Evolutionary conservation across 1,140 invertebrate species (phyloP).

Genomic region (Heliconius himera): DNA sequence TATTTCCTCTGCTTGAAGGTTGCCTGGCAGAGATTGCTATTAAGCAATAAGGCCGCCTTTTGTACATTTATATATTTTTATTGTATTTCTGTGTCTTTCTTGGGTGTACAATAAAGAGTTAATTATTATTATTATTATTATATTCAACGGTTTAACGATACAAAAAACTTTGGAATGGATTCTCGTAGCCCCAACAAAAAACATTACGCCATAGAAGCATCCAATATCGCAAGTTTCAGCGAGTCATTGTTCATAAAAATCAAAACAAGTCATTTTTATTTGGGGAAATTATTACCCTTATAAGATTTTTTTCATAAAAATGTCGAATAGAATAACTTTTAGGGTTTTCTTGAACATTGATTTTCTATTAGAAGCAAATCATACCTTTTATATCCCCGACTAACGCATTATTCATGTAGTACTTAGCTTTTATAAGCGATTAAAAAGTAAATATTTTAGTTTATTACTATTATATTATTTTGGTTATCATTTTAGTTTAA

Average conservation of each 20-base stretch:
- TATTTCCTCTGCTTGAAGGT: no score
- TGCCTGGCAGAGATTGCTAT: no score
- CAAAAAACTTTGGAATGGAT: slow-evolving; percentile 65
- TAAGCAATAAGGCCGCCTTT: no score
- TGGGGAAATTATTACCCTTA: background rate
- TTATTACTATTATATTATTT: no score
- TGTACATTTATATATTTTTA: no score
- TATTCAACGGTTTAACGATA: slow-evolving; percentile 56
- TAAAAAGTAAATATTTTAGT: background rate
- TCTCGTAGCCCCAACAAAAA: slow-evolving; percentile 43
- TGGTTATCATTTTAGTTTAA: no score
- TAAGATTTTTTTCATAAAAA: slow-evolving; percentile 1
- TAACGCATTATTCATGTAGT: slow-evolving; percentile 4
- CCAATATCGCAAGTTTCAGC: slow-evolving; percentile 51
- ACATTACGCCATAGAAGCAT: slow-evolving; percentile 53
- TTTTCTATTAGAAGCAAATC: background rate
- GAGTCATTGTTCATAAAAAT: slow-evolving; percentile 2
- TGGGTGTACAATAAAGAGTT: no score
- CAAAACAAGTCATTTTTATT: background rate
- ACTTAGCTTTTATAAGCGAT: background rate
- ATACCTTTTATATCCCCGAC: background rate
- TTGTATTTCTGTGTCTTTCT: no score
- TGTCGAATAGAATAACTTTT: background rate
- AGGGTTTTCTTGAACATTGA: background rate
- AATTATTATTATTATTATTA: no score